Evolutionary conservation across 2,888 invertebrate genomes (phyloP), one percentile per base, ranked within the genome.

Genomic region (Tridacna gigas): DNA sequence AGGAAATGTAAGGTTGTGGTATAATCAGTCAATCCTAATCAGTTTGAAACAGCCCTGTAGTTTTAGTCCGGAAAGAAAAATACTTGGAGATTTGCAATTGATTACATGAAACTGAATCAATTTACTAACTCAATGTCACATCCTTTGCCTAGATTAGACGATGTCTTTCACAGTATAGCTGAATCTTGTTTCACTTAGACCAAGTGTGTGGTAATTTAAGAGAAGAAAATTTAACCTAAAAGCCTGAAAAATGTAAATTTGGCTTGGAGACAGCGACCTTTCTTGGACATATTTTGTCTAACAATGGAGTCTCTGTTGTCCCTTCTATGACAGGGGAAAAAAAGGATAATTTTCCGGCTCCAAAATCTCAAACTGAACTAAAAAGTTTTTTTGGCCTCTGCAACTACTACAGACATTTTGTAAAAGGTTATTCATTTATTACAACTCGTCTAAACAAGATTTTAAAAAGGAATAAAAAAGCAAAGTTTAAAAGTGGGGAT

Each of bases 341-440:
- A 20, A 84, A 86, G 0, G 28, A 75, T 61, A 81, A 74, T 22
- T 86, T 86, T 61, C 87, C 86, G 20, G 81, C 65, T 13, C 88
- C 88, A 0, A 84, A 61, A 75, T 81, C 85, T 26, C 86, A 86
- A 74, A 79, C 81, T 15, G 81, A 89, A 25, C 51, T 89, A 18
- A 76, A 86, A 79, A 78, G 80, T 18, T 90, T 86, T 66, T 47
- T 86, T 18, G 88, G 89, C 11, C 67, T 88, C 9, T 88, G 86
- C 66, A 94, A 94, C 88, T 95, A 94, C 88, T 95, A 95, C 84
- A 89, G 92, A 11, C 90, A 90, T 74, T 95, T 95, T 89, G 85
- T 94, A 0, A 88, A 91, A 20, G 89, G 91, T 26, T 86, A 93
- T 13, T 79, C 93, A 1, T 67, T 84, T 11, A 89, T 92, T 15